A percentile compares a stretch with the other conserved stretches of the same genome.
These are phyloP conservation scores for Todiramphus saurophagus DNA, from an alignment of 2,113 vertebrate species.

Conservation along the genomic window DNA sequence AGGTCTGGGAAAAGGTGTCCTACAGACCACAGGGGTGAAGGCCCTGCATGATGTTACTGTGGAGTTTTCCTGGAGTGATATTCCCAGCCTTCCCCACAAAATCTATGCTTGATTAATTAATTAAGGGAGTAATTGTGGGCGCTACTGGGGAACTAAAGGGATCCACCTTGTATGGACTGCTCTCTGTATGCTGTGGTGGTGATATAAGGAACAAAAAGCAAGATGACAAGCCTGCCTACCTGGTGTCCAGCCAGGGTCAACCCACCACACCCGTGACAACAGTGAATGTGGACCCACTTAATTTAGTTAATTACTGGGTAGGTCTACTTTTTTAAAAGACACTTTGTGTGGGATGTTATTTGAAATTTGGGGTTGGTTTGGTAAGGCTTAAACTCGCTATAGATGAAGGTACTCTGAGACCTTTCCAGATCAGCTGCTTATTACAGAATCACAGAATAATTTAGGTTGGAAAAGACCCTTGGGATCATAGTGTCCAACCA, in stretches of 20 bases:
- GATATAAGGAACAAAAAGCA: neutral
- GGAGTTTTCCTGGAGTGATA: neutral
- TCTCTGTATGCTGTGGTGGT: neutral
- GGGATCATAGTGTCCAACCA: too few relatives aligned
- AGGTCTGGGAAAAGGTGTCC: neutral
- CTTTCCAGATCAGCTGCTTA: neutral
- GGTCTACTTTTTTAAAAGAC: neutral
- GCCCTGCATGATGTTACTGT: accelerated
- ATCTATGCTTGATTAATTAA: neutral
- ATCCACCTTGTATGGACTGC: neutral
- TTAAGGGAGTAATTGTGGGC: neutral
- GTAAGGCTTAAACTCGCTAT: neutral
- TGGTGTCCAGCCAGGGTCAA: neutral
- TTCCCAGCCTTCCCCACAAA: neutral
- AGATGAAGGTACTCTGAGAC: neutral
- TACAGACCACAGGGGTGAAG: neutral
- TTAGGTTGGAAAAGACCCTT: too few relatives aligned
- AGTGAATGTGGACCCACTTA: neutral
- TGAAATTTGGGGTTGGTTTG: neutral
- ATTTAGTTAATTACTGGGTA: neutral
- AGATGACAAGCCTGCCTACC: neutral
- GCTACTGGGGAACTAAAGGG: neutral
- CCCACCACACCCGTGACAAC: neutral
- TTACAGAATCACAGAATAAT: too few relatives aligned
- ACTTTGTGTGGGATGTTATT: neutral